Evolutionary conservation across 2,113 vertebrate genomes (phyloP).

Genomic region (Bos taurus): ARS-UCD2.0 NC_037338.1:65275501-65276000

Average conservation of each 20-base stretch:
- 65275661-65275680: background rate
- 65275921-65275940: background rate
- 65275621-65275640: background rate
- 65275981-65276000: background rate
- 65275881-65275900: background rate
- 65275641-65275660: background rate
- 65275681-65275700: background rate
- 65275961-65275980: background rate
- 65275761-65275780: background rate
- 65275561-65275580: background rate
- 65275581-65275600: background rate
- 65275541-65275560: background rate
- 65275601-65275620: background rate
- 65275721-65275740: background rate
- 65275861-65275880: background rate
- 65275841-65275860: accelerated
- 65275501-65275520: accelerated
- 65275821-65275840: background rate
- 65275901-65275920: background rate
- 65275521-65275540: background rate
- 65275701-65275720: background rate
- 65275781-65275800: background rate
- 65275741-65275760: background rate
- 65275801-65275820: background rate
- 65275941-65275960: background rate